These are phyloP conservation scores for Drosophila antonietae DNA, from an alignment of 2,888 invertebrate genomes.

Conservation along the genomic window DNA sequence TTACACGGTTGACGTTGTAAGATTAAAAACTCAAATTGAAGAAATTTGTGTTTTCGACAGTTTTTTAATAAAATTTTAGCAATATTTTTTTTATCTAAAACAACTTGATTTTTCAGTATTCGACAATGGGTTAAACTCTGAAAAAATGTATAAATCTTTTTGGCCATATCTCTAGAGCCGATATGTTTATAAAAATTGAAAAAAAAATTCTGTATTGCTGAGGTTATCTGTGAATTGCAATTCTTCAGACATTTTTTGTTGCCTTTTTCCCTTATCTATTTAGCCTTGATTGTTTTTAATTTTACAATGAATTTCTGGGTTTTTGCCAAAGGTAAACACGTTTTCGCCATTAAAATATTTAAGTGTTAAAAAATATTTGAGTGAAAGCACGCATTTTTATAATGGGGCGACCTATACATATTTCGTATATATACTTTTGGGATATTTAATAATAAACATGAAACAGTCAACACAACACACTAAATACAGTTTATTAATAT, in stretches of 20 bases:
- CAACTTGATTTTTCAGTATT: neutral
- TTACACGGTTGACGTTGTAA: too few relatives aligned
- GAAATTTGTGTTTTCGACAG: too few relatives aligned
- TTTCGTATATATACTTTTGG: neutral
- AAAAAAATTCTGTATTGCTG: neutral
- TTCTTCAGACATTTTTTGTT: neutral
- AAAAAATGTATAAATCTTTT: neutral
- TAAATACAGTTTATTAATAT: constrained; percentile 22
- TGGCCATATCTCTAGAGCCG: neutral
- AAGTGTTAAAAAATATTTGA: constrained; percentile 1
- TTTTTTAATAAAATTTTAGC: too few relatives aligned
- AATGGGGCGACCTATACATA: neutral
- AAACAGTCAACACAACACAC: constrained; percentile 16
- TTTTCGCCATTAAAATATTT: constrained; percentile 18
- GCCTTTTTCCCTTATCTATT: neutral
- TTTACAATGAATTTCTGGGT: neutral
- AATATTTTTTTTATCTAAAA: neutral
- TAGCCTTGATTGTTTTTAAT: neutral
- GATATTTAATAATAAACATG: neutral
- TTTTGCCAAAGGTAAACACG: constrained; percentile 10
- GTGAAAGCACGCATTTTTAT: constrained; percentile 10
- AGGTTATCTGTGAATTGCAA: neutral
- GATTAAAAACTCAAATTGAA: too few relatives aligned
- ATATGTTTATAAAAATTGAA: neutral
- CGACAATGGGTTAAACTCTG: neutral